Evolutionary conservation across 2,888 invertebrate genomes (phyloP).

Genomic region (Toxonevra muliebris): DNA sequence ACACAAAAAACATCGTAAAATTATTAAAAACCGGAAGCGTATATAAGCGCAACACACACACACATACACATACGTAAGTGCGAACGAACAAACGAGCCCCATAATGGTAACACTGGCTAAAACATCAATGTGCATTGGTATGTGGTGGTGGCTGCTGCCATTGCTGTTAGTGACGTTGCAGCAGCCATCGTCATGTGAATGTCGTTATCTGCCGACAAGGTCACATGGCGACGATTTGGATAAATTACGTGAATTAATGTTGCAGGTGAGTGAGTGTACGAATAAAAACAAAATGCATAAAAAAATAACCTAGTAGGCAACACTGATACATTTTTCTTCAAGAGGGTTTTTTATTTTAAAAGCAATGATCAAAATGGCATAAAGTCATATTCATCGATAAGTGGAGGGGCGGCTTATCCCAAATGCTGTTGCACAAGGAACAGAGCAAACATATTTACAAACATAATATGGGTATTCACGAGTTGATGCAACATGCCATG

Average conservation of each 20-base stretch:
- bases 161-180: slow-evolving; percentile 51
- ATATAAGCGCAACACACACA: too few species aligned
- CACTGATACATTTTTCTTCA: too few species aligned
- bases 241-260: slow-evolving; percentile 68
- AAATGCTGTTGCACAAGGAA: too few species aligned
- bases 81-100: slow-evolving; percentile 28
- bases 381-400: too few species aligned
- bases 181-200: slow-evolving; percentile 58
- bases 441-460: too few species aligned
- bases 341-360: too few species aligned
- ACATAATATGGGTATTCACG: too few species aligned
- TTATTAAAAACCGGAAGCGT: too few species aligned
- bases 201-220: slow-evolving; percentile 68
- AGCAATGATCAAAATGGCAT: too few species aligned
- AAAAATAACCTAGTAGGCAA: not conserved
- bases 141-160: slow-evolving; percentile 48
- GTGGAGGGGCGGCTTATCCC: too few species aligned
- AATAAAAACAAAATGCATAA: slow-evolving; percentile 22
- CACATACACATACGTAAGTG: not conserved
- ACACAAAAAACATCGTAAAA: too few species aligned
- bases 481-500: too few species aligned
- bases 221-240: slow-evolving; percentile 68
- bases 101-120: slow-evolving; percentile 33
- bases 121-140: slow-evolving; percentile 37
- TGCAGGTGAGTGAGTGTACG: slow-evolving; percentile 66